phyloP scores from a whole-genome alignment of 2,797 vertebrate species.

The Thalassophryne amazonica region DNA sequence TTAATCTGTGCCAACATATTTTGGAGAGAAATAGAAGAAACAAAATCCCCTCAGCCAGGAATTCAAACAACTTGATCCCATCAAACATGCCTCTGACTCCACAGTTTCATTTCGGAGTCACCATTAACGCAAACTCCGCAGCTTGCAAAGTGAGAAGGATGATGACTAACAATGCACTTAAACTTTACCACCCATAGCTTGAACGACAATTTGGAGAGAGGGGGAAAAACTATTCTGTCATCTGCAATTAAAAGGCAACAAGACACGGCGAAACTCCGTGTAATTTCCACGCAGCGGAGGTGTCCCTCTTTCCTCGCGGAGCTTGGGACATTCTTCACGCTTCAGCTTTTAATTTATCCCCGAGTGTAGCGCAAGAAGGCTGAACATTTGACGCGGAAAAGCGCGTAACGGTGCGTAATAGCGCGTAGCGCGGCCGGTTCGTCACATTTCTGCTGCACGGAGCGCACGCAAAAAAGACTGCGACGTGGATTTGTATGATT shows the following conservation, averaged over 20 bases:
- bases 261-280: constrained; percentile 13
- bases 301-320: neutral
- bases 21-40: no score
- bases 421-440: neutral
- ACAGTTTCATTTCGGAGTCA: no score
- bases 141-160: no score
- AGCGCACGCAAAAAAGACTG: neutral
- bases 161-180: no score
- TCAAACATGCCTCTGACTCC: no score
- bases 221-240: constrained; percentile 1
- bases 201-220: constrained; percentile 5
- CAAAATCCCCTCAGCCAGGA: no score
- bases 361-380: neutral
- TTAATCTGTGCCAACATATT: no score
- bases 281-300: neutral
- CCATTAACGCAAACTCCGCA: no score
- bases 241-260: constrained; percentile 8
- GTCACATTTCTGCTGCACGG: constrained; percentile 3
- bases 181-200: no score
- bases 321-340: neutral
- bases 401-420: constrained; percentile 28
- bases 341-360: neutral
- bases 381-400: constrained; percentile 11
- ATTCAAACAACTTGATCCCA: no score
- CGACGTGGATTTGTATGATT: neutral